Conservation (phyloP, 1,140 invertebrate species). For the Tetranychus urticae region DNA sequence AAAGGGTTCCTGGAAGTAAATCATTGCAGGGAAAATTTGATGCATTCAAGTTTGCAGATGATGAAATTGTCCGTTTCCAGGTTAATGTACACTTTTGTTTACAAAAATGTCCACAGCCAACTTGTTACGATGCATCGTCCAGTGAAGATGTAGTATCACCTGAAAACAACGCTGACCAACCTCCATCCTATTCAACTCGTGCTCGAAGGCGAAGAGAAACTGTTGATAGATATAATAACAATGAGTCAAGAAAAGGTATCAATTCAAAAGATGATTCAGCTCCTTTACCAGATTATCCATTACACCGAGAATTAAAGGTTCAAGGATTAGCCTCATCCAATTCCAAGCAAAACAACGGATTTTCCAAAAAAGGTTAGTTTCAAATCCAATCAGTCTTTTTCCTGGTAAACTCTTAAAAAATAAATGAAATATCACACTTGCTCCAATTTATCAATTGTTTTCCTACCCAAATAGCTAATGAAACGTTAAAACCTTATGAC, state of each 20-base stretch:
- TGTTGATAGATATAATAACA: neutral
- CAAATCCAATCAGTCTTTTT: neutral
- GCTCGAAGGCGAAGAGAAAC: neutral
- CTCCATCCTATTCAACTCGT: neutral
- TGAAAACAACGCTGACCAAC: neutral
- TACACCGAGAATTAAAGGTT: constrained; percentile 19
- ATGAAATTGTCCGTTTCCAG: constrained; percentile 37
- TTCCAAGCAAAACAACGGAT: neutral
- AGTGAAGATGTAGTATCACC: neutral
- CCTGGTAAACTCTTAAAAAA: neutral
- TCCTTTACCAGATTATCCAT: constrained; percentile 16
- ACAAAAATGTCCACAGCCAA: constrained; percentile 30
- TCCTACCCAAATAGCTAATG: neutral
- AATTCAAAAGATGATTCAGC: constrained; percentile 5
- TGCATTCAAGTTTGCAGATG: constrained; percentile 43
- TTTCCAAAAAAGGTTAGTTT: neutral
- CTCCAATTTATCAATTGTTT: neutral
- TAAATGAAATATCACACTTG: neutral
- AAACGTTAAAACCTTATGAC: neutral
- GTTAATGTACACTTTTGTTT: constrained; percentile 41
- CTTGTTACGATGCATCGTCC: constrained; percentile 9
- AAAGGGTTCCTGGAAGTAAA: constrained; percentile 19
- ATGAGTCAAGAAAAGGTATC: neutral
- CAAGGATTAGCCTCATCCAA: constrained; percentile 10
- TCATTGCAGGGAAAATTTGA: constrained; percentile 10